These are phyloP conservation scores for Helobdella robusta DNA, from an alignment of 2,888 invertebrate species.

Conservation along the genomic window DNA sequence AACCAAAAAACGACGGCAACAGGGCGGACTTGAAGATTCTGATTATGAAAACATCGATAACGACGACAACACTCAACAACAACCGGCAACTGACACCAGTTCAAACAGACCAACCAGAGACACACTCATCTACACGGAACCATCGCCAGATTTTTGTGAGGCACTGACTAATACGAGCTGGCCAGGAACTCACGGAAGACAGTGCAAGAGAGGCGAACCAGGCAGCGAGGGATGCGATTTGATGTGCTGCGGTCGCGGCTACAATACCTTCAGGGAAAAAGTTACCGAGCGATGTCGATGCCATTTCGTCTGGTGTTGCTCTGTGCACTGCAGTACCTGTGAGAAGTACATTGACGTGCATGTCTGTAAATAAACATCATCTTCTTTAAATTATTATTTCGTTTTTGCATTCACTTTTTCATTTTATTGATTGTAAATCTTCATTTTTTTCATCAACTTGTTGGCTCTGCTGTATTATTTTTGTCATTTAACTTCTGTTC, in stretches of 20 bases:
- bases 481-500: too few species aligned
- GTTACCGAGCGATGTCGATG: slow-evolving; percentile 76
- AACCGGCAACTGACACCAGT: neutral
- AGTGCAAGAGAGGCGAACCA: slow-evolving; percentile 36
- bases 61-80: too few species aligned
- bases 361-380: slow-evolving; percentile 79
- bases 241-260: slow-evolving; percentile 75
- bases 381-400: too few species aligned
- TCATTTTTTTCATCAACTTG: too few species aligned
- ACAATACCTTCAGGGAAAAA: slow-evolving; percentile 69
- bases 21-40: too few species aligned
- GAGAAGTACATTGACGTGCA: slow-evolving; percentile 65
- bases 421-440: too few species aligned
- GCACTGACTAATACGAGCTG: neutral
- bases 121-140: neutral
- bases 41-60: too few species aligned
- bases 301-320: slow-evolving; percentile 92
- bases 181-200: slow-evolving; percentile 17
- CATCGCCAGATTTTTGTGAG: slow-evolving; percentile 20
- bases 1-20: slow-evolving; percentile 47
- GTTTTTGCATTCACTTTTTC: too few species aligned
- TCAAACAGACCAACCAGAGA: slow-evolving; percentile 56
- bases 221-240: slow-evolving; percentile 55
- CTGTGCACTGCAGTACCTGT: slow-evolving; percentile 81
- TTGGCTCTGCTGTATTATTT: too few species aligned